Base-by-base conservation (phyloP, 2,113 vertebrate species). In the Vulpes lagopus region DNA sequence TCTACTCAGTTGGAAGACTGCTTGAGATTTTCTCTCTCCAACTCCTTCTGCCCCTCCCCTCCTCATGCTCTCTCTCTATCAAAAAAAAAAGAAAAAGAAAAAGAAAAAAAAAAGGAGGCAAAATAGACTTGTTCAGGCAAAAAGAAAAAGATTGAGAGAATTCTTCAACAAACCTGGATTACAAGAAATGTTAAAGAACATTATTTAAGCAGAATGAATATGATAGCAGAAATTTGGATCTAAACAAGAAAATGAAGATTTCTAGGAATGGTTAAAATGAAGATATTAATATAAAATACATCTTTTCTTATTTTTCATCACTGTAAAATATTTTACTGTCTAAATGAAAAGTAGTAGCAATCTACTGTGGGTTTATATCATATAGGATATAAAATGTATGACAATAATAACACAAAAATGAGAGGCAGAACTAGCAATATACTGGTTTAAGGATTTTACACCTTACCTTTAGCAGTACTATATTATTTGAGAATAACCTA, bases 211-310 rank as follows among this genome's bases (percentile, higher is more conserved):
- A 64, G 55, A 89, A 93, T 49, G 51, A 84, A 51, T 85, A 86
- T 51, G 5, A 86, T 19, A 82, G 11, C 19, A 97, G 11, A 60
- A 5, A 69, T 74, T 55, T 82, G 17, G 11, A 65, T 71, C 43
- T 79, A 93, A 93, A 86, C 25, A 91, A 57, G 94, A 30, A 92
- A 89, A 78, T n/a, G 9, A 82, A 43, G 5, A 38, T 82, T 57
- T 57, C 32, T 4, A 55, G 22, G 9, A 80, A 71, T 71, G 11
- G 7, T 79, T 92, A 90, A 80, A 90, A 67, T 60, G 19, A 94
- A 95, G 25, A 2, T 20, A 2, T 20, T 49, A n/a, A 91, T 38
- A 71, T 65, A 59, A 30, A 89, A 78, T 8, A 12, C 3, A 49
- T 79, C 38, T 60, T 73, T 49, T 85, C 8, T 62, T 53, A n/a